Evolutionary conservation across 1,140 invertebrate genomes (phyloP), one percentile per base, ranked within the genome.

Genomic region (Luehdorfia chinensis): DNA sequence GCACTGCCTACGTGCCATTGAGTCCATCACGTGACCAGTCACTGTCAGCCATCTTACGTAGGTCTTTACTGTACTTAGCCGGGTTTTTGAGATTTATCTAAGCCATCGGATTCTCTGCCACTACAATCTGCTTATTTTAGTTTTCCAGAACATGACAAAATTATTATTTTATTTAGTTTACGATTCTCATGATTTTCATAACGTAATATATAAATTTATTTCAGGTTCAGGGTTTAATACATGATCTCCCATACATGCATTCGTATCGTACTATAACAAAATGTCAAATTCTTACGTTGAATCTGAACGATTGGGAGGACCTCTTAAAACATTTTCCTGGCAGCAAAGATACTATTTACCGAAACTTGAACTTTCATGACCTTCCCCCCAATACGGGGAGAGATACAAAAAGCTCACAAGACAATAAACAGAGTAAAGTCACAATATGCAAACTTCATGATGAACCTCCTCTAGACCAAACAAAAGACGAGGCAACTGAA

Each of bases 311-410:
- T 36, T 75, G 72, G 69, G 65, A 66, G 31, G 52, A 64, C 34
- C 51, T 77, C 9, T 21, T 80, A 1, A 45, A 59, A 30, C 74
- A 77, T 55, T 80, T 80, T 27, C 76, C 76, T 4, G 31, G 47
- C 4, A 76, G 71, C 27, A 71, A 52, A 36, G 33, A 55, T 0
- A 13, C 45, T 6, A 75, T 80, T 47, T 51, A 65, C 16, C 63
- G 63, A 32, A 50, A 56, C 18, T 60, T 55, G 23, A 28, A 23
- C 16, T 4, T 32, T 12, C 36, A 59, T 11, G 45, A 47, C 27
- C 27, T 31, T 37, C 25, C 3, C 21, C 43, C 53, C 27, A 1
- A 25, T 51, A 46, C 51, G 21, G 43, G 18, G 4, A 28, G n/a
- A 36, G n/a, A 15, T 34, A 12, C 33, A 47, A 28, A 37, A 31